phyloP scores from a whole-genome alignment of 2,797 vertebrate species.

The Tinamus major region DNA sequence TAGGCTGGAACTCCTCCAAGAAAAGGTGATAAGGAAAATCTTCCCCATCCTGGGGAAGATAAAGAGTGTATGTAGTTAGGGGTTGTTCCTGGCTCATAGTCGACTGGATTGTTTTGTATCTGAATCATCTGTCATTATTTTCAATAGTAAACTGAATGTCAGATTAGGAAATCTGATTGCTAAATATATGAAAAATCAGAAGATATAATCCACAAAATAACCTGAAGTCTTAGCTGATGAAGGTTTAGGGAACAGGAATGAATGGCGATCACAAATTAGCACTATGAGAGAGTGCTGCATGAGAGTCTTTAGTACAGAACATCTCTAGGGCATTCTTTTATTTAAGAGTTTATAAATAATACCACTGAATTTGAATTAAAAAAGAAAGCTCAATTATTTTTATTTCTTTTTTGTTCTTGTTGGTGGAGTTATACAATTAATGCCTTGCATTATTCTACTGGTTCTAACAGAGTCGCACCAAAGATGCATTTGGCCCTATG shows the following conservation, averaged over 20 bases:
- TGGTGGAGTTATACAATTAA: not conserved
- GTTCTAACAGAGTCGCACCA: conserved; percentile 31
- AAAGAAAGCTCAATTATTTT: not conserved
- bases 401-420: not conserved
- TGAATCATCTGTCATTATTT: conserved; percentile 35
- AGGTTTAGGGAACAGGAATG: not conserved
- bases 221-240: not conserved
- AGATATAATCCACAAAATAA: not conserved
- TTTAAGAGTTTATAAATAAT: not conserved
- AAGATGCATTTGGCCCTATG: conserved; percentile 55
- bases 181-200: not conserved
- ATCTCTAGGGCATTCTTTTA: not conserved
- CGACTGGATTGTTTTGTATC: not conserved
- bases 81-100: not conserved
- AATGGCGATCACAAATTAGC: not conserved
- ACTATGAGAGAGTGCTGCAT: not conserved
- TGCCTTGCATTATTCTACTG: not conserved
- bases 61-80: not conserved
- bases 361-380: not conserved
- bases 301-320: not conserved
- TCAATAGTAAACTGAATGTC: conserved; percentile 18
- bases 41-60: not conserved
- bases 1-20: not conserved
- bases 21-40: not conserved
- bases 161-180: not conserved